These are phyloP conservation scores for Sinocyclocheilus rhinocerous DNA, from an alignment of 2,113 vertebrate species.

Conservation along the genomic window DNA sequence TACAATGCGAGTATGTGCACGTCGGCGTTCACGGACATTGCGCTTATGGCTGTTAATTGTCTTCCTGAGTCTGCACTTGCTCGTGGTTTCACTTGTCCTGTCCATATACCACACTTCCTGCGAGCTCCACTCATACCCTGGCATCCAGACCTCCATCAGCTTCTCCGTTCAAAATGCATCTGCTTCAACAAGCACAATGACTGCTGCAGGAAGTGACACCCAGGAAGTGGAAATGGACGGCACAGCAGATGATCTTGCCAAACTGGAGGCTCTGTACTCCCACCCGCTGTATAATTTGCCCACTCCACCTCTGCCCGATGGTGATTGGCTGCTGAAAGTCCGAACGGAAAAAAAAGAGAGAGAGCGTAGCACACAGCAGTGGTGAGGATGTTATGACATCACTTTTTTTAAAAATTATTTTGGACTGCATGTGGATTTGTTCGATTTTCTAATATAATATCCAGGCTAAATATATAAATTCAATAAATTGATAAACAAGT, in stretches of 20 bases:
- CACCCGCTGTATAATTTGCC: constrained; percentile 80
- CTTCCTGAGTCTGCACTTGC: constrained; percentile 73
- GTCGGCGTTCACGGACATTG: constrained; percentile 71
- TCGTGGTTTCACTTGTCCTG: constrained; percentile 67
- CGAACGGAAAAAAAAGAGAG: constrained; percentile 69
- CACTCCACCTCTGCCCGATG: constrained; percentile 61
- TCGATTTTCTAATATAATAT: not conserved
- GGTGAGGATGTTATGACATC: constrained; percentile 68
- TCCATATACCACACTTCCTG: constrained; percentile 53
- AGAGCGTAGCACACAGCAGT: constrained; percentile 70
- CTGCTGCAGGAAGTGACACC: not conserved
- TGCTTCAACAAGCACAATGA: not conserved
- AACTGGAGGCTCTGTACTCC: constrained; percentile 75
- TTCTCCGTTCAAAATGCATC: constrained; percentile 11
- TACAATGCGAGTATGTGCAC: constrained; percentile 62
- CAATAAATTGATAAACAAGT: too few relatives aligned
- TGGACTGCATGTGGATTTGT: not conserved
- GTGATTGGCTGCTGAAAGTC: constrained; percentile 78
- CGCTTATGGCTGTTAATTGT: constrained; percentile 73
- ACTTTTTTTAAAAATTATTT: not conserved
- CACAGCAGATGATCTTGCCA: constrained; percentile 60
- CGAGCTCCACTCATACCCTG: constrained; percentile 42
- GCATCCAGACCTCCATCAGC: constrained; percentile 22
- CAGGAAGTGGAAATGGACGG: not conserved
- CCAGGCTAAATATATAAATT: too few relatives aligned